Base-by-base conservation (phyloP, 2,797 vertebrate species). In the Enteromius unitaeniatus region DNA sequence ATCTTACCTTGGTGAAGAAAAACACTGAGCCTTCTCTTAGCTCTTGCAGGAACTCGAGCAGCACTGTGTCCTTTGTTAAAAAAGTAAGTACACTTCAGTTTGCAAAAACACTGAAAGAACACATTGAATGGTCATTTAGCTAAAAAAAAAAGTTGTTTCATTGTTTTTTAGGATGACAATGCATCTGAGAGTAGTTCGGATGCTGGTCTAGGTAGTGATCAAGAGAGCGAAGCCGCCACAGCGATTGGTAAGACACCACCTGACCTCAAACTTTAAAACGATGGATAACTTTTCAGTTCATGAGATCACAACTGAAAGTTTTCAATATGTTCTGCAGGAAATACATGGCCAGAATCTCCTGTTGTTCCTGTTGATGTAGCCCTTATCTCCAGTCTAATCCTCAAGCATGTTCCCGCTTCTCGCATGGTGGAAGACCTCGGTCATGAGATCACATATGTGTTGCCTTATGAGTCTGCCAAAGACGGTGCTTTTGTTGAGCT, bases 131-230 rank as follows among this genome's bases (percentile, higher is more conserved):
- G 14, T 73, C 53, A 0, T 7, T 40, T 40, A 65, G 3, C 21
- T 65, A 28, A 65, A 34, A 60, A 58, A 47, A 34, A 3, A 15
- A 21, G 3, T 51, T 60, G 64, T 53, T 81, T 78, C 10, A 62
- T 64, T 78, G 19, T 1, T 85, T 72, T 83, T 87, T 88, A 99
- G 98, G 97, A 97, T 91, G 98, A 99, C 91, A 97, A 94, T 67
- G 96, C 97, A 60, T 99, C 98, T 82, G 96, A 99, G 89, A 99
- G 97, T 93, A 99, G 98, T 87, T 99, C 98, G 64, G 98, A 99
- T 81, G 98, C 97, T 79, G 98, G 98, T 84, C 95, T 99, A 75
- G 98, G 98, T 89, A 99, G 98, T 11, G 98, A 99, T 92, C 98
- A 99, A 88, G 98, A 99, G 91, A 99, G 98, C 90, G 98, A 99